Percentiles rank a stretch among this genome's conserved stretches.
These are phyloP conservation scores for Orussus abietinus DNA, from an alignment of 1,140 invertebrate species.

Conservation along the genomic window DNA sequence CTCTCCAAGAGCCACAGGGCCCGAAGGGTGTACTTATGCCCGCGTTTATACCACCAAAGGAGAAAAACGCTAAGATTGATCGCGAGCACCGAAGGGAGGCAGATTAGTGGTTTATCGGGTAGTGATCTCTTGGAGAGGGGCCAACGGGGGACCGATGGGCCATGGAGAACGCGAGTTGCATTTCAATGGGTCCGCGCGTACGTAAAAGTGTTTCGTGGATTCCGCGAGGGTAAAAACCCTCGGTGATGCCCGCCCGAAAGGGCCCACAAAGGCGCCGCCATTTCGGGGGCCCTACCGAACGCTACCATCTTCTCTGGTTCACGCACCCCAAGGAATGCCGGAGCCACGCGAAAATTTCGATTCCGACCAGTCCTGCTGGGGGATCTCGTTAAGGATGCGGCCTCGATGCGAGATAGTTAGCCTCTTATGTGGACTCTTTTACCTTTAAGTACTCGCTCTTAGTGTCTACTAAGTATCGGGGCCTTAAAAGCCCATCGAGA, in stretches of 20 bases:
- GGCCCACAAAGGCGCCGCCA: constrained; percentile 34
- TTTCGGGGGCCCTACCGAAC: constrained; percentile 17
- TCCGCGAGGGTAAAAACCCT: constrained; percentile 41
- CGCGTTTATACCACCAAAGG: no score
- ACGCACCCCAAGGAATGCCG: neutral
- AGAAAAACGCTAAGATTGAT: constrained; percentile 35
- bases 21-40: no score
- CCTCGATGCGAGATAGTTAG: no score
- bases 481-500: no score
- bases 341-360: neutral
- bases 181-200: constrained; percentile 37
- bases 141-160: constrained; percentile 20
- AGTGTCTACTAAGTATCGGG: no score
- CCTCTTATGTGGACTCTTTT: no score
- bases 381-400: no score
- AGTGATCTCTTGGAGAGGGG: constrained; percentile 24
- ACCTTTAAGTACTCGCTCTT: no score
- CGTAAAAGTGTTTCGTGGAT: constrained; percentile 43
- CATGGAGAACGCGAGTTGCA: constrained; percentile 37
- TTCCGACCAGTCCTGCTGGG: no score
- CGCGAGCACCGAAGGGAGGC: constrained; percentile 17
- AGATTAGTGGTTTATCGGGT: constrained; percentile 40
- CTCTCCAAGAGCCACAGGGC: no score
- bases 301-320: neutral
- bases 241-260: constrained; percentile 26